Conservation (phyloP, 2,797 vertebrate genomes). For the Stomatorhinus walkeri region DNA sequence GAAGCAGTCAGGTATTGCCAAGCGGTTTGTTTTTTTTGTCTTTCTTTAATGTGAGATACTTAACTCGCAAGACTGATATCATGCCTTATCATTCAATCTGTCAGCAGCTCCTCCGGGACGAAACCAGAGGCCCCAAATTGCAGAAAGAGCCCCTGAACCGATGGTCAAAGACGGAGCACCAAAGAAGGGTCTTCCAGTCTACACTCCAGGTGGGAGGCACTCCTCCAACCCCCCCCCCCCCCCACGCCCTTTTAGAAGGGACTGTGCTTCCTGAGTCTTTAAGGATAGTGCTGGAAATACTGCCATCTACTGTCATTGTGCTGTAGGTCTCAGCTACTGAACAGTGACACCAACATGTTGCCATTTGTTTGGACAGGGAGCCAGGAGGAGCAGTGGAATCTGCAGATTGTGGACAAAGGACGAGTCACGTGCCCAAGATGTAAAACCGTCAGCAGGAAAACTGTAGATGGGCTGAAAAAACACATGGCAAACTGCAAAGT, state of each 20-base stretch:
- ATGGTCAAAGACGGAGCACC: conserved; percentile 31
- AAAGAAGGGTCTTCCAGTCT: conserved; percentile 57
- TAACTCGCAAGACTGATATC: background rate
- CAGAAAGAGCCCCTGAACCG: conserved; percentile 35
- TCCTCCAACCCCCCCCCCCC: background rate
- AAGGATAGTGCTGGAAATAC: background rate
- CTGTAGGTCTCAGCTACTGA: background rate
- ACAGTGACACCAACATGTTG: background rate
- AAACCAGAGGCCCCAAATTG: conserved; percentile 25
- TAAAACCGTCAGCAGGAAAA: conserved; percentile 85
- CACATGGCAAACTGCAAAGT: conserved; percentile 83
- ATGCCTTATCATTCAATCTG: conserved; percentile 10
- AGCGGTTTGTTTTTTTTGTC: conserved; percentile 5
- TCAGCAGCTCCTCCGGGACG: conserved; percentile 29
- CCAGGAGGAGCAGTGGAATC: conserved; percentile 79
- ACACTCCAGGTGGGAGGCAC: conserved; percentile 51
- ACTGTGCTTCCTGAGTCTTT: background rate
- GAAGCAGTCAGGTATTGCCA: conserved; percentile 41
- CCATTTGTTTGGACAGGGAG: conserved; percentile 62
- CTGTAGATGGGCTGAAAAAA: conserved; percentile 88
- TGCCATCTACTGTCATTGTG: background rate
- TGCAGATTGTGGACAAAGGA: conserved; percentile 83
- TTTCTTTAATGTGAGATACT: background rate
- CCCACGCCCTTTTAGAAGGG: background rate
- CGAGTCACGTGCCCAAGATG: conserved; percentile 83